Evolutionary conservation across 2,888 invertebrate genomes (phyloP).

Genomic region (Meteorus cinctellus): DNA sequence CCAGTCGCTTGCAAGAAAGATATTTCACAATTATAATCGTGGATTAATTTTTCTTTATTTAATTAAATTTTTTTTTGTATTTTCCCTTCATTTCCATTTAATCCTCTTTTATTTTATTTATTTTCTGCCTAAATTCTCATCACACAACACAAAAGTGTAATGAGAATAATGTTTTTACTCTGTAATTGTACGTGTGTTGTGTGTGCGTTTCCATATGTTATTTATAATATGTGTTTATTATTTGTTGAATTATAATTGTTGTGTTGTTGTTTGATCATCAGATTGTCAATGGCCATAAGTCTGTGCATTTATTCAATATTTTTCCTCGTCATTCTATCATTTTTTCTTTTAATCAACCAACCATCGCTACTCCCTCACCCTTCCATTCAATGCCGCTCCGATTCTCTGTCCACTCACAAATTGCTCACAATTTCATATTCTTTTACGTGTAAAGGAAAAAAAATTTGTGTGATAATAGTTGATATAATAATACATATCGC

Average conservation of each 20-base stretch:
- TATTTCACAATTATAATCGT: slow-evolving; percentile 36
- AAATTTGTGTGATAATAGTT: too few relatives aligned
- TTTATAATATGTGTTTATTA: background rate
- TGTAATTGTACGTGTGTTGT: background rate
- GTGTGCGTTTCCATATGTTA: background rate
- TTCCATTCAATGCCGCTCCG: too few relatives aligned
- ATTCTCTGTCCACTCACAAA: too few relatives aligned
- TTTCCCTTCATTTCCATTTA: background rate
- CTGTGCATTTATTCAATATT: slow-evolving; percentile 35
- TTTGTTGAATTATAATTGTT: background rate
- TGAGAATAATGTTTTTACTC: background rate
- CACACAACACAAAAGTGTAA: too few relatives aligned
- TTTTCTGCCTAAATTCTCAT: too few relatives aligned
- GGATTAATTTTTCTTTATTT: background rate
- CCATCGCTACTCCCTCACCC: too few relatives aligned
- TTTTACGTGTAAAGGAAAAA: too few relatives aligned
- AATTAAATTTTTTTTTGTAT: background rate
- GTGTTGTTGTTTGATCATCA: slow-evolving; percentile 13
- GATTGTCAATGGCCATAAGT: slow-evolving; percentile 47
- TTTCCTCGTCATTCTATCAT: slow-evolving; percentile 17
- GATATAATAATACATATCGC: too few relatives aligned
- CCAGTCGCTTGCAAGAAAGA: background rate
- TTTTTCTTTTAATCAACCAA: slow-evolving; percentile 17
- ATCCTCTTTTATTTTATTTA: background rate
- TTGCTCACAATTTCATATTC: too few relatives aligned